Evolutionary conservation across 2,797 vertebrate genomes (phyloP).

Genomic region (Muscicapa striata): DNA sequence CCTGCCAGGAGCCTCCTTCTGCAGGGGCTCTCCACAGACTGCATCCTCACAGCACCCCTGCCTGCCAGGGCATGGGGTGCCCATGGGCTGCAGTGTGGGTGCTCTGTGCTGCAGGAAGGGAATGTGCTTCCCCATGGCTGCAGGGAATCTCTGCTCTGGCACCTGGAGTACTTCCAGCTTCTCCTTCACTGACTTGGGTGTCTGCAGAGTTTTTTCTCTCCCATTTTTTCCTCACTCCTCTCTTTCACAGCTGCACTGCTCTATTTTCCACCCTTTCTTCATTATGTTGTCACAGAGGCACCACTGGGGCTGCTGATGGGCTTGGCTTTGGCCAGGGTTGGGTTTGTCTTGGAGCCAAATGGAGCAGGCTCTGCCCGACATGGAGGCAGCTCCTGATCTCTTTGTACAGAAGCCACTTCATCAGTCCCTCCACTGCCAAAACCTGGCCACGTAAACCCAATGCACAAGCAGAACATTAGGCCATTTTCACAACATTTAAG

Average conservation of each 20-base stretch:
- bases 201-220: not conserved
- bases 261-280: not conserved
- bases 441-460: too few relatives aligned
- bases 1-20: not conserved
- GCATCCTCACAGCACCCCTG: not conserved
- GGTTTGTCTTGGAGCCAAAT: too few relatives aligned
- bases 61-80: not conserved
- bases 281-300: not conserved
- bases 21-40: accelerated
- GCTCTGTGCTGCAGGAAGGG: not conserved
- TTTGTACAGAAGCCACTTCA: not conserved
- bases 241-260: not conserved
- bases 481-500: not conserved
- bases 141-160: too few relatives aligned
- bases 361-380: not conserved
- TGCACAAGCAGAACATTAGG: not conserved
- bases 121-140: not conserved
- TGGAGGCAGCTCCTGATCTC: not conserved
- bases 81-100: not conserved
- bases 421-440: not conserved
- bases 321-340: not conserved
- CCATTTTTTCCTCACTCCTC: not conserved
- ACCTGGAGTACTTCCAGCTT: not conserved
- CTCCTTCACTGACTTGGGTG: not conserved
- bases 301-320: not conserved